Evolutionary conservation across 2,888 invertebrate genomes (phyloP).

Genomic region (Chymomyza fuscimana): DNA sequence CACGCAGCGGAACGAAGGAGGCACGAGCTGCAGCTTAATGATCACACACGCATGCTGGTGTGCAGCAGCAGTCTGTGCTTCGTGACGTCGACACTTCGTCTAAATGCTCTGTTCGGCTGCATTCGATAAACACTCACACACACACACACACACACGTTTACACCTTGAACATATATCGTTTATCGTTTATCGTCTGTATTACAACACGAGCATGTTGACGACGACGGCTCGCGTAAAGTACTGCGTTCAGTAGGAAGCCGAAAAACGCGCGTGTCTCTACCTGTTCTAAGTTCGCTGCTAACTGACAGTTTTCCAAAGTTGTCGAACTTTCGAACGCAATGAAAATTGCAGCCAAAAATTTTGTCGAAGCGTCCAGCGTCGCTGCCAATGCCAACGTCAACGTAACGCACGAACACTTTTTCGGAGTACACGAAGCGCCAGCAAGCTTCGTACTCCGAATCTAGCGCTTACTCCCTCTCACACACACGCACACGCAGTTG

Average conservation of each 20-base stretch:
- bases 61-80: background rate
- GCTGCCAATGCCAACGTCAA: conserved; percentile 31
- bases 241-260: conserved; percentile 69
- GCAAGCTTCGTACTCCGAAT: background rate
- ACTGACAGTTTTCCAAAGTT: conserved; percentile 81
- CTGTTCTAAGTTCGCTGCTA: conserved; percentile 81
- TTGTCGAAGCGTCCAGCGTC: conserved; percentile 37
- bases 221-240: background rate
- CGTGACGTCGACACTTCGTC: background rate
- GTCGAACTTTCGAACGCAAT: conserved; percentile 79
- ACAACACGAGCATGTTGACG: background rate
- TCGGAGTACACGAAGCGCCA: background rate
- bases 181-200: background rate
- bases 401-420: conserved; percentile 1
- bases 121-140: conserved; percentile 17
- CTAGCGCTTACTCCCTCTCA: conserved; percentile 1
- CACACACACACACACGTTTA: background rate
- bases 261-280: conserved; percentile 80
- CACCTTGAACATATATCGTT: background rate
- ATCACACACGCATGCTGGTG: background rate
- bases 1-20: conserved; percentile 36
- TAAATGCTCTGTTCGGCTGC: background rate
- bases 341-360: conserved; percentile 77
- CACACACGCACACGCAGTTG: background rate
- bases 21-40: background rate